Percentiles rank a stretch among this genome's conserved stretches.
Conservation (phyloP, 2,113 vertebrate species). For the Dasyornis broadbenti region DNA sequence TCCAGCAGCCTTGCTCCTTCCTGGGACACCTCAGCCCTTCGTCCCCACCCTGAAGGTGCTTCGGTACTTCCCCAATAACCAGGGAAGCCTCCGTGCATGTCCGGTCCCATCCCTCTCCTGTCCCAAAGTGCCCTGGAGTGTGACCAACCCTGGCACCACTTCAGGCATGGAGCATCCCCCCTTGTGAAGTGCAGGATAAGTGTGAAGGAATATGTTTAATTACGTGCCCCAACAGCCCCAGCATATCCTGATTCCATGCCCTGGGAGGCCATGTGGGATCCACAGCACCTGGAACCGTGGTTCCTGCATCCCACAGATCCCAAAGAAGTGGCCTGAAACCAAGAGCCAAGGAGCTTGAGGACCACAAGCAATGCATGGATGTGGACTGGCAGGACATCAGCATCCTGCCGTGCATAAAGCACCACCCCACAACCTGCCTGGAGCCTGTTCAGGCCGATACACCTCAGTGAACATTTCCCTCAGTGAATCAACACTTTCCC, state of each 20-base stretch:
- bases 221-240: neutral
- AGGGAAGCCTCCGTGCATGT: rapidly evolving
- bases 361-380: neutral
- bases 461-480: rapidly evolving
- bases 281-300: rapidly evolving
- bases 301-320: neutral
- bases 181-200: neutral
- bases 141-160: neutral
- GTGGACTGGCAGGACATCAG: neutral
- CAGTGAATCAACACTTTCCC: neutral
- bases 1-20: neutral
- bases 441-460: rapidly evolving
- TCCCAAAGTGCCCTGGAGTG: neutral
- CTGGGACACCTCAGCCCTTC: neutral
- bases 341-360: neutral
- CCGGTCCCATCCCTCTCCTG: rapidly evolving
- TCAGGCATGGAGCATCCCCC: rapidly evolving
- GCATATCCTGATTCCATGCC: neutral
- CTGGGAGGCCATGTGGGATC: neutral
- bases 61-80: neutral
- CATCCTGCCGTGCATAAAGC: neutral
- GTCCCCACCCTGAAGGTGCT: rapidly evolving
- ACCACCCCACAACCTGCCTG: neutral
- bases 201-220: neutral
- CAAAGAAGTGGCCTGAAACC: neutral